phyloP scores from a whole-genome alignment of 2,113 vertebrate species.

The Xenopus tropicalis region DNA sequence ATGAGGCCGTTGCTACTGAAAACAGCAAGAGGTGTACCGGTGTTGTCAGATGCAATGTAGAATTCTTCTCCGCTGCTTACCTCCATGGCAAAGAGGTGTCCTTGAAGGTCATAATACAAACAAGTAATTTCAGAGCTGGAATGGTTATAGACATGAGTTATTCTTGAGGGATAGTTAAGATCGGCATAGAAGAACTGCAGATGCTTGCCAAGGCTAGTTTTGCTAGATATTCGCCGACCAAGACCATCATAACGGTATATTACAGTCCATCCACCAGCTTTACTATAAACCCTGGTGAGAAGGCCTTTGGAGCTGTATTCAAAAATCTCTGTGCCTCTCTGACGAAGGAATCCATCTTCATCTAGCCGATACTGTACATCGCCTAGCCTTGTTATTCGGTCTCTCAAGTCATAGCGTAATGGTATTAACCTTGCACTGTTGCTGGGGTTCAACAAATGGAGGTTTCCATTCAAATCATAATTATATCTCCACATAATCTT shows the following conservation, averaged over 20 bases:
- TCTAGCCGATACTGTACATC: conserved; percentile 95
- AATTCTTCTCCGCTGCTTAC: conserved; percentile 96
- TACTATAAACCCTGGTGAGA: conserved; percentile 90
- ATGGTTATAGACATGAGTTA: conserved; percentile 97
- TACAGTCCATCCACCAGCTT: conserved; percentile 89
- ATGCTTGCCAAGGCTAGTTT: conserved; percentile 88
- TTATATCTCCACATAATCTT: conserved; percentile 96
- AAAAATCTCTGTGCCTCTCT: conserved; percentile 90
- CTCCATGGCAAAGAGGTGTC: conserved; percentile 97
- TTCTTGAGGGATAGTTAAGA: conserved; percentile 85
- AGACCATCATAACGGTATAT: conserved; percentile 94
- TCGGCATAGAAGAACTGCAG: conserved; percentile 97
- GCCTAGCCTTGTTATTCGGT: conserved; percentile 92
- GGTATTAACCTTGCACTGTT: conserved; percentile 83
- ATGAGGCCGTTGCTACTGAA: conserved; percentile 94
- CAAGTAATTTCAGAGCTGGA: conserved; percentile 96
- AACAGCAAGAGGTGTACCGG: conserved; percentile 88
- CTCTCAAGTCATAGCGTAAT: conserved; percentile 88
- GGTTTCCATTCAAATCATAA: conserved; percentile 96
- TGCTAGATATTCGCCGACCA: conserved; percentile 86
- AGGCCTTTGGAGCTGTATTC: conserved; percentile 97
- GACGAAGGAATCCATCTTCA: conserved; percentile 92
- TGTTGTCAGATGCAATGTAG: conserved; percentile 95
- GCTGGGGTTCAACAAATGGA: conserved; percentile 89
- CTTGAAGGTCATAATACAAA: conserved; percentile 95